A percentile compares a stretch with the other conserved stretches of the same genome.
phyloP scores from a whole-genome alignment of 2,888 invertebrate species.

The Sminthurinus aureus region DNA sequence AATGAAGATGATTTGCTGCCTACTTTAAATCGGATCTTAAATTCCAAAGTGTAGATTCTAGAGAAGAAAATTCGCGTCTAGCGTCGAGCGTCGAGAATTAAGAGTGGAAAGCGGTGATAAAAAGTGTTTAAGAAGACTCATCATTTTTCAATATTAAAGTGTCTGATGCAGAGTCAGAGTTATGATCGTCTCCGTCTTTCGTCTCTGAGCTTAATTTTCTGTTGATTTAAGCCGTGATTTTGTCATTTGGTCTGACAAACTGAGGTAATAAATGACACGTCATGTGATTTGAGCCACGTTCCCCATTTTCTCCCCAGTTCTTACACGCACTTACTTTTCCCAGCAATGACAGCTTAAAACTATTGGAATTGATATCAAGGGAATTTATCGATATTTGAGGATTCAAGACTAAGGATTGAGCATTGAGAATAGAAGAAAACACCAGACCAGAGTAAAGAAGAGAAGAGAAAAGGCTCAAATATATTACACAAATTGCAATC shows the following conservation, averaged over 20 bases:
- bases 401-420: neutral
- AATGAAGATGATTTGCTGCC: too few relatives aligned
- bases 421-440: neutral
- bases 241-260: slow-evolving; percentile 20
- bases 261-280: slow-evolving; percentile 11
- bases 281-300: slow-evolving; percentile 7
- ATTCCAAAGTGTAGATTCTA: too few relatives aligned
- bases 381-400: slow-evolving; percentile 14
- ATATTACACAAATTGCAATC: neutral
- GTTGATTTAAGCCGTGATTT: slow-evolving; percentile 23
- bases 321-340: too few relatives aligned
- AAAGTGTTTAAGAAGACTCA: too few relatives aligned
- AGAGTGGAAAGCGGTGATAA: too few relatives aligned
- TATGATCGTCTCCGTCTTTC: neutral
- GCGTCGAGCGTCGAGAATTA: too few relatives aligned
- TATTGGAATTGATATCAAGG: slow-evolving; percentile 1
- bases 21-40: too few relatives aligned
- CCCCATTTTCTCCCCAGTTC: too few relatives aligned
- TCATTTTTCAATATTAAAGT: too few relatives aligned
- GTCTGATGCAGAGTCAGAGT: neutral
- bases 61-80: too few relatives aligned
- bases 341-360: neutral
- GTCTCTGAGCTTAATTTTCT: slow-evolving; percentile 4
- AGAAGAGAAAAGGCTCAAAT: neutral
- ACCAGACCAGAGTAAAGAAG: too few relatives aligned